Percentiles rank a stretch among this genome's conserved stretches.
Conservation (phyloP, 37 sponge, comb jelly and placozoan species). For the Geodia barretti region DNA sequence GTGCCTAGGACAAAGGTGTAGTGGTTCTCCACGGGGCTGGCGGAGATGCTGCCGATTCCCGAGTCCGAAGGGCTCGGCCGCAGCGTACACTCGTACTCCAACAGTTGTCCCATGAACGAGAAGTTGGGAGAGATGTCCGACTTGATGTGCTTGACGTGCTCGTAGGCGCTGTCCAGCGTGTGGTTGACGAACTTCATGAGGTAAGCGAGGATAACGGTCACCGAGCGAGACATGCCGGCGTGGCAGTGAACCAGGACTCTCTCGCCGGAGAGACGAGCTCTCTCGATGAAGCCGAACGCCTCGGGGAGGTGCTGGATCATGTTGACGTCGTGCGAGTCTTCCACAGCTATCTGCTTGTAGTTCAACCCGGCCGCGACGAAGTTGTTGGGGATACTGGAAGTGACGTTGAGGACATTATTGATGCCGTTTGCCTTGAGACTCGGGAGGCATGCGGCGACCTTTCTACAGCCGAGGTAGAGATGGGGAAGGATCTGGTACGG, state of each 20-base stretch:
- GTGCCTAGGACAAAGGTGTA: neutral
- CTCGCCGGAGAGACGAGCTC: constrained; percentile 55
- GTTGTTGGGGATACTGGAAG: constrained; percentile 42
- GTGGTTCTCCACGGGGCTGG: constrained; percentile 20
- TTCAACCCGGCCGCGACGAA: constrained; percentile 25
- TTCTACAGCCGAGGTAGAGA: constrained; percentile 69
- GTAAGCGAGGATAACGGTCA: constrained; percentile 86
- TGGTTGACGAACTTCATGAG: constrained; percentile 66
- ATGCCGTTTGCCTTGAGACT: constrained; percentile 21
- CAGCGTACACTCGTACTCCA: constrained; percentile 52
- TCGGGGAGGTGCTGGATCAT: constrained; percentile 64
- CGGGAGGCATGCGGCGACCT: constrained; percentile 36
- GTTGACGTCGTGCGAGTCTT: constrained; percentile 77
- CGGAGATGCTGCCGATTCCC: constrained; percentile 30
- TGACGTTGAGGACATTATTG: constrained; percentile 66
- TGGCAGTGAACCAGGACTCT: constrained; percentile 90
- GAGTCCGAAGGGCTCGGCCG: constrained; percentile 65
- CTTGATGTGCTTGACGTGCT: constrained; percentile 78
- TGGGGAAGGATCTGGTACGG: constrained; percentile 68
- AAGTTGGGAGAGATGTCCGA: constrained; percentile 83
- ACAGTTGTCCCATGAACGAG: constrained; percentile 90
- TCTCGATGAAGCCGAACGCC: constrained; percentile 88
- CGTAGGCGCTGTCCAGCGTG: constrained; percentile 78
- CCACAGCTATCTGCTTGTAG: constrained; percentile 87
- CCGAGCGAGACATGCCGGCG: constrained; percentile 90